Percentiles rank a stretch among this genome's conserved stretches.
Conservation (phyloP, 2,888 invertebrate genomes). For the Nycteola revayana region DNA sequence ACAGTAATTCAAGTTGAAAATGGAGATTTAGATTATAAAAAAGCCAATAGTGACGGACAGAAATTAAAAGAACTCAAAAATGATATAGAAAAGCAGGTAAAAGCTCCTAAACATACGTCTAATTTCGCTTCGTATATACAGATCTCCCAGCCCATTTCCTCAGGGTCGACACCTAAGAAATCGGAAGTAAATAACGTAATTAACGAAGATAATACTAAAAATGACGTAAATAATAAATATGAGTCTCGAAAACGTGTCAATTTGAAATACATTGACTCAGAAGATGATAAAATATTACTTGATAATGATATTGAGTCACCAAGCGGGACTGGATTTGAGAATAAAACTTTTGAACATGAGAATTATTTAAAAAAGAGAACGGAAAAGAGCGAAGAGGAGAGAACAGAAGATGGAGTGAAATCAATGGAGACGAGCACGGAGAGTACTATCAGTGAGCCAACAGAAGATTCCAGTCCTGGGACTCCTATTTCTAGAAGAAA, state of each 20-base stretch:
- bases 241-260: conserved; percentile 48
- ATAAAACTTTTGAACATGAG: conserved; percentile 74
- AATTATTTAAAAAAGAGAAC: conserved; percentile 71
- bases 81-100: conserved; percentile 71
- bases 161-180: conserved; percentile 61
- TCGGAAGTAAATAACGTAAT: conserved; percentile 45
- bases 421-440: conserved; percentile 76
- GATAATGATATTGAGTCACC: conserved; percentile 74
- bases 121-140: conserved; percentile 84
- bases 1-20: conserved; percentile 75
- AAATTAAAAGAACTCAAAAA: conserved; percentile 56
- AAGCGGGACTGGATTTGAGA: conserved; percentile 73
- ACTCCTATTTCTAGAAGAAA: conserved; percentile 63
- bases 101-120: conserved; percentile 77
- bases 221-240: conserved; percentile 30
- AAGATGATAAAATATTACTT: conserved; percentile 58
- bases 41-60: conserved; percentile 37
- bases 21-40: conserved; percentile 48
- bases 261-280: conserved; percentile 67
- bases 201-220: conserved; percentile 41
- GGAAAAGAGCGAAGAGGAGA: conserved; percentile 57
- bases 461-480: conserved; percentile 67
- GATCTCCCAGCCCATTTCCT: conserved; percentile 73
- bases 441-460: conserved; percentile 66
- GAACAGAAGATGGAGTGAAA: conserved; percentile 54